Conservation (phyloP, 2,888 invertebrate species). For the Clivina fossor region DNA sequence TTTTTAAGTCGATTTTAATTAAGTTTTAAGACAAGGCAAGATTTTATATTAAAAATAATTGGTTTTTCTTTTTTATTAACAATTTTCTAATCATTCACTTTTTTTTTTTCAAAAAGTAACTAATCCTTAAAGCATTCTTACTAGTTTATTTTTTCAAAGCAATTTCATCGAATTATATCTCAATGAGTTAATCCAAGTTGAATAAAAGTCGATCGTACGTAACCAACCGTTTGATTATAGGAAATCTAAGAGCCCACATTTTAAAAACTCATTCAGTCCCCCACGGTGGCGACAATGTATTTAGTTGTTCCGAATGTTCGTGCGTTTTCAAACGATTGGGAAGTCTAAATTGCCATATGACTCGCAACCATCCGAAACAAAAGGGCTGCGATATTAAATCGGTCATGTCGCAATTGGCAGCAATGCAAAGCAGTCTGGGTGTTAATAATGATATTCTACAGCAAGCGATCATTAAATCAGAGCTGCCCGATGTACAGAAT, state of each 20-base stretch:
- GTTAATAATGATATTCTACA: conserved; percentile 26
- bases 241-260: conserved; percentile 61
- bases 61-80: too few relatives aligned
- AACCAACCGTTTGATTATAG: conserved; percentile 48
- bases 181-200: neutral
- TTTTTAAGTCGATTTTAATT: too few relatives aligned
- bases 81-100: neutral
- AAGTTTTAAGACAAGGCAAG: too few relatives aligned
- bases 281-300: conserved; percentile 56
- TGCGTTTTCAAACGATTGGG: conserved; percentile 69
- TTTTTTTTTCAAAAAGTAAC: conserved; percentile 15
- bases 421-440: conserved; percentile 42
- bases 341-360: conserved; percentile 68
- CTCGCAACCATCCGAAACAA: conserved; percentile 57
- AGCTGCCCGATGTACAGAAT: conserved; percentile 13
- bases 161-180: neutral
- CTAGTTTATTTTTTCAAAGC: conserved; percentile 24
- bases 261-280: conserved; percentile 64
- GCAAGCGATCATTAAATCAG: conserved; percentile 23
- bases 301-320: conserved; percentile 65
- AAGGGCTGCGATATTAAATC: conserved; percentile 40
- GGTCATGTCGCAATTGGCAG: conserved; percentile 45
- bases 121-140: conserved; percentile 14
- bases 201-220: neutral
- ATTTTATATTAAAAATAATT: too few relatives aligned